These are phyloP conservation scores for Tetheella fluctuosa DNA, from an alignment of 2,888 invertebrate genomes.

Conservation along the genomic window DNA sequence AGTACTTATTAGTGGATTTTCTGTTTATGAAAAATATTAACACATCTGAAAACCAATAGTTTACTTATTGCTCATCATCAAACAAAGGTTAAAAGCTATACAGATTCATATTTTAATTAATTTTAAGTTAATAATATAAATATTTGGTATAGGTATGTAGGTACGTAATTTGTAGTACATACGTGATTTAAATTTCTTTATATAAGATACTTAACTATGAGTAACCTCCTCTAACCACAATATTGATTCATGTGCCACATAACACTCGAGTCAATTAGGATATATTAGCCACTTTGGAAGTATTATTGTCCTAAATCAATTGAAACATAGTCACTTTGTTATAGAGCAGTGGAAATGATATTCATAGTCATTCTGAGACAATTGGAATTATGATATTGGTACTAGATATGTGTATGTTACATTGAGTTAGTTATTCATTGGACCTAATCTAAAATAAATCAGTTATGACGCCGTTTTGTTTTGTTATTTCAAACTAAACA, in stretches of 20 bases:
- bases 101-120: no score
- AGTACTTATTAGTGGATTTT: no score
- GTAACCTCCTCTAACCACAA: neutral
- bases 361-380: constrained; percentile 2
- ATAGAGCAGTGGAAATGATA: neutral
- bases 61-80: no score
- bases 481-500: neutral
- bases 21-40: no score
- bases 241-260: constrained; percentile 36
- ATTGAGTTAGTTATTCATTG: neutral
- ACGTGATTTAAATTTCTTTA: no score
- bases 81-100: no score
- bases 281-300: constrained; percentile 30
- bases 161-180: no score
- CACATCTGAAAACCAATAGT: no score
- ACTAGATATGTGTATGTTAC: neutral
- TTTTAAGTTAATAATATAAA: no score
- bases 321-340: constrained; percentile 37
- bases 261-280: constrained; percentile 28
- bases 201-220: no score
- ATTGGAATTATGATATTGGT: constrained; percentile 14
- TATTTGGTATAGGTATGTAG: no score
- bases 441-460: neutral
- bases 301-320: constrained; percentile 41
- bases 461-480: neutral